phyloP scores from a whole-genome alignment of 1,140 invertebrate genomes.

The Calliphora vicina region DNA sequence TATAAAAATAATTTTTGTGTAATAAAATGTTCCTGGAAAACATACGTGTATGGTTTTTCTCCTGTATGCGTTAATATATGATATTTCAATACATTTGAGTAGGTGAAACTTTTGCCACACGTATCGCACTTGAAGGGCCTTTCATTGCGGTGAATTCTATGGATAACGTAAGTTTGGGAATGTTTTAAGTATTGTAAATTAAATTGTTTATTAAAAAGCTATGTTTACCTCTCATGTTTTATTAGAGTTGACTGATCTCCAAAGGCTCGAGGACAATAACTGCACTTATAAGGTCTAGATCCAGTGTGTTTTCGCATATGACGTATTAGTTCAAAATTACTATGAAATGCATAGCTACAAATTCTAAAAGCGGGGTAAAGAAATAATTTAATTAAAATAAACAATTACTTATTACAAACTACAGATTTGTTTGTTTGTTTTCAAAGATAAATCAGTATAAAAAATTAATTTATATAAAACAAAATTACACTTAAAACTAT shows the following conservation, averaged over 20 bases:
- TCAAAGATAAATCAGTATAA: too few relatives aligned
- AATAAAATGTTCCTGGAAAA: neutral
- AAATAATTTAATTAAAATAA: too few relatives aligned
- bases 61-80: slow-evolving; percentile 65
- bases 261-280: slow-evolving; percentile 74
- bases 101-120: slow-evolving; percentile 77
- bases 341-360: slow-evolving; percentile 54
- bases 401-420: too few relatives aligned
- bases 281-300: slow-evolving; percentile 72
- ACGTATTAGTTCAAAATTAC: slow-evolving; percentile 59
- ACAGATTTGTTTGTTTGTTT: too few relatives aligned
- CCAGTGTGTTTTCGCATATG: slow-evolving; percentile 61
- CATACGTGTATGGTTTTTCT: slow-evolving; percentile 55
- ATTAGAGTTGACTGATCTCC: slow-evolving; percentile 69
- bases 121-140: slow-evolving; percentile 74
- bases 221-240: slow-evolving; percentile 67
- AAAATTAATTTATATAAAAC: slow-evolving; percentile 13
- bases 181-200: neutral
- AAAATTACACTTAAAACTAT: too few relatives aligned
- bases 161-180: neutral
- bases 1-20: neutral
- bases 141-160: slow-evolving; percentile 77
- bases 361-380: slow-evolving; percentile 44
- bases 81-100: slow-evolving; percentile 70
- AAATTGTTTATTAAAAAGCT: neutral